Percentiles rank a stretch among this genome's conserved stretches.
phyloP scores from a whole-genome alignment of 64 coral and sea anemone species.

The Catalaphyllia jardinei region DNA sequence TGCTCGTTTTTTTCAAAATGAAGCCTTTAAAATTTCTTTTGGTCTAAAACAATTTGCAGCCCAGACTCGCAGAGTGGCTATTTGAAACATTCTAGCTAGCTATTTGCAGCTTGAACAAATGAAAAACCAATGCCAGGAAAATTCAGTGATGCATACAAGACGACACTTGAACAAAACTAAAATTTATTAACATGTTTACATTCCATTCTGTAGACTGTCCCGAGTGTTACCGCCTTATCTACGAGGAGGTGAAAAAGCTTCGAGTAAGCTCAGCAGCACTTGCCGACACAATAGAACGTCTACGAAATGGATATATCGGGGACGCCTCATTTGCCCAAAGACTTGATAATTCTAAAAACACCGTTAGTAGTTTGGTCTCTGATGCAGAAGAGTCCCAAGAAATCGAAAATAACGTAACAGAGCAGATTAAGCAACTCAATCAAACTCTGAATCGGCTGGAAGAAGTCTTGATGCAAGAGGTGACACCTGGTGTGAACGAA shows the following conservation, averaged over 20 bases:
- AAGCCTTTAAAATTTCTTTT: too few relatives aligned
- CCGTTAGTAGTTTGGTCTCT: conserved; percentile 17
- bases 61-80: too few relatives aligned
- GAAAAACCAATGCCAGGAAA: too few relatives aligned
- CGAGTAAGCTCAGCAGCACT: conserved; percentile 35
- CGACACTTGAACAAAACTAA: too few relatives aligned
- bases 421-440: conserved; percentile 75
- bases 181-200: background rate
- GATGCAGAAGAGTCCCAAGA: conserved; percentile 74
- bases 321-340: conserved; percentile 72
- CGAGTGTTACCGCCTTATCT: conserved; percentile 85
- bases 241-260: conserved; percentile 59
- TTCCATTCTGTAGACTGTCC: conserved; percentile 75
- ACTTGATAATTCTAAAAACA: conserved; percentile 31
- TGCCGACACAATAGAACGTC: conserved; percentile 26
- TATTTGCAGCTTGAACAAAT: too few relatives aligned
- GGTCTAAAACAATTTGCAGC: too few relatives aligned
- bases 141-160: too few relatives aligned
- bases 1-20: too few relatives aligned
- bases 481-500: conserved; percentile 48
- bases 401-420: conserved; percentile 56
- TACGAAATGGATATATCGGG: conserved; percentile 81
- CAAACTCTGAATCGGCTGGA: conserved; percentile 75
- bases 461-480: conserved; percentile 40
- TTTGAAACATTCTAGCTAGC: too few relatives aligned